Evolutionary conservation across 2,888 invertebrate genomes (phyloP).

Genomic region (Slavum lentiscoides): DNA sequence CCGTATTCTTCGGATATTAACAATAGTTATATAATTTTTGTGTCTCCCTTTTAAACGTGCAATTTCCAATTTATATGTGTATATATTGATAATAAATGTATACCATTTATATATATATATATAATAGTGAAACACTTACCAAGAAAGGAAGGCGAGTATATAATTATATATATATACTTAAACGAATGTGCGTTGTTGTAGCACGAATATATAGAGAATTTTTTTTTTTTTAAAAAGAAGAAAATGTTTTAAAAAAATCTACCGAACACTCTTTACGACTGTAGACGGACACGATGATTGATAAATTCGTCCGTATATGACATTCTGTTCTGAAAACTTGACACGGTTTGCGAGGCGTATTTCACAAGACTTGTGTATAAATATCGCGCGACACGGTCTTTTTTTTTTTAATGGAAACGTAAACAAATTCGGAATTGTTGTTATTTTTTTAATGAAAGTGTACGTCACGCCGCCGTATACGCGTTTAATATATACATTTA

Average conservation of each 20-base stretch:
- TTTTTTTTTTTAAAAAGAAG: background rate
- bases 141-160: background rate
- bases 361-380: conserved; percentile 22
- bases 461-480: background rate
- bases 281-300: background rate
- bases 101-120: background rate
- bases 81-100: background rate
- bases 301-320: background rate
- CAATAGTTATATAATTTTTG: too few relatives aligned
- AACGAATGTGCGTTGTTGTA: conserved; percentile 1
- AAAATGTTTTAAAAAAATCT: background rate
- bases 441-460: conserved; percentile 9
- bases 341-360: background rate
- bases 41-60: too few relatives aligned
- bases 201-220: background rate
- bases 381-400: background rate
- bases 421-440: conserved; percentile 36
- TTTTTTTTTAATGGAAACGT: conserved; percentile 21
- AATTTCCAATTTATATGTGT: too few relatives aligned
- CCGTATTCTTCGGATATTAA: too few relatives aligned
- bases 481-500: too few relatives aligned
- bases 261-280: background rate
- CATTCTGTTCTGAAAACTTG: conserved; percentile 28
- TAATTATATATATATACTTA: too few relatives aligned
- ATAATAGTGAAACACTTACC: conserved; percentile 14